A percentile compares a stretch with the other conserved stretches of the same genome.
These are phyloP conservation scores for Zaprionus kolodkinae DNA, from an alignment of 1,140 invertebrate genomes.

Conservation along the genomic window DNA sequence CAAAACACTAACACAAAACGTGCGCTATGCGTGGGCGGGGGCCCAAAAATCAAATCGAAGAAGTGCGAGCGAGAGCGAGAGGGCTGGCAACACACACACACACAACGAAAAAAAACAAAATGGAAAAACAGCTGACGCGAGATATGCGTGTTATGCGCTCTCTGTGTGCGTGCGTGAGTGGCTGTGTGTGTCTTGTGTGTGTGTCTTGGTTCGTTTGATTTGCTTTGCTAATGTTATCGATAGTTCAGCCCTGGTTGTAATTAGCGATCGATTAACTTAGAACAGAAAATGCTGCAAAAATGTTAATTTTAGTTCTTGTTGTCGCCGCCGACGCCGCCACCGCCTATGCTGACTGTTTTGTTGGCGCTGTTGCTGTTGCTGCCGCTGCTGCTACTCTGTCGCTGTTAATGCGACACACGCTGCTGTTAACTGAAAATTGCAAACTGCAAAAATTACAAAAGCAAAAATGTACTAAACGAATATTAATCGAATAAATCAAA, in stretches of 20 bases:
- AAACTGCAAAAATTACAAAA: slow-evolving; percentile 8
- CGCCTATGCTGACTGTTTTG: slow-evolving; percentile 8
- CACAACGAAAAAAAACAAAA: background rate
- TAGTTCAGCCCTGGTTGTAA: slow-evolving; percentile 50
- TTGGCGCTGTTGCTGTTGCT: background rate
- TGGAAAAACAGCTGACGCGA: slow-evolving; percentile 52
- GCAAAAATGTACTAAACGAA: slow-evolving; percentile 3
- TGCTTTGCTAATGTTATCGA: slow-evolving; percentile 34
- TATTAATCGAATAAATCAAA: too few species aligned
- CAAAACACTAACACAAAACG: slow-evolving; percentile 41
- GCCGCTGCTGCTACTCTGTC: background rate
- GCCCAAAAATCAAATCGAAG: background rate
- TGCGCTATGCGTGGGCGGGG: slow-evolving; percentile 60
- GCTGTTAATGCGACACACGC: background rate
- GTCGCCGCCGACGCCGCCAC: background rate
- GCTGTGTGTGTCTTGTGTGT: background rate
- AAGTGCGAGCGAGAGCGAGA: background rate
- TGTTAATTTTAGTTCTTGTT: slow-evolving; percentile 5
- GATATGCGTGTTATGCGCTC: slow-evolving; percentile 11
- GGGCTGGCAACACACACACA: background rate
- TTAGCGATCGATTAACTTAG: slow-evolving; percentile 46
- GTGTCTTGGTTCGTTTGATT: background rate
- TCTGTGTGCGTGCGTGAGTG: background rate
- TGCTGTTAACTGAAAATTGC: slow-evolving; percentile 11
- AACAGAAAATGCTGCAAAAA: slow-evolving; percentile 6